Evolutionary conservation across 2,113 vertebrate species (phyloP), one percentile per base, ranked within the genome.

Genomic region (Hypocryptadius cinnamomeus): DNA sequence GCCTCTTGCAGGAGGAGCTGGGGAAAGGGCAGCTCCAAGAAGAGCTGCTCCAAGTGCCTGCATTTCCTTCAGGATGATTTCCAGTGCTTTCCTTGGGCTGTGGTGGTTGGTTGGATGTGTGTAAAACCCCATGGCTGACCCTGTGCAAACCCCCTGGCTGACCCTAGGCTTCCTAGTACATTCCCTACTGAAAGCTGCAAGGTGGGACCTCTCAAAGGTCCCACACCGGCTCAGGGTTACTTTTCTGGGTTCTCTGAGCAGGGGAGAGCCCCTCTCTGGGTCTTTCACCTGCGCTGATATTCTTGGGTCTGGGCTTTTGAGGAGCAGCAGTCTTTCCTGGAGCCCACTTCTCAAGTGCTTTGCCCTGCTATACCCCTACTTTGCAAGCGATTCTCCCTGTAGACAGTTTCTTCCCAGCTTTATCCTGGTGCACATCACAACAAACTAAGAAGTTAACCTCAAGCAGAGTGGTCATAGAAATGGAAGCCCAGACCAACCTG

Each of bases 161-260:
- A 65, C 21, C 7, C 21, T 19, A 35, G 66, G 35, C 8, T 4
- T 66, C n/a, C 18, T 18, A n/a, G 50, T 51, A 24, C 15, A 1
- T 9, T 12, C 15, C 19, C 13, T 20, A 5, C 17, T 35, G 22
- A 20, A 76, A 64, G 15, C 64, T 48, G 60, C 15, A 15, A 11
- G 25, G 54, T 78, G 33, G 37, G 19, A 60, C 39, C 53, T 59
- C 33, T 45, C 20, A 14, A 33, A 47, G 18, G 57, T 68, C 33
- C 13, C 9, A 6, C 0, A 5, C 8, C 0, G 0, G 13, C 19
- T 71, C 44, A 0, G 2, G 7, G 15, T 80, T 44, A 45, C 42
- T 45, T 61, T 42, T 70, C 17, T 56, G 60, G 19, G 8, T 80
- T 91, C 31, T 71, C 39, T 78, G 51, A 37, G 61, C 22, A 54